Percentiles rank a stretch among this genome's conserved stretches.
These are phyloP conservation scores for Nannoperca australis DNA, from an alignment of 2,797 vertebrate species.

Conservation along the genomic window DNA sequence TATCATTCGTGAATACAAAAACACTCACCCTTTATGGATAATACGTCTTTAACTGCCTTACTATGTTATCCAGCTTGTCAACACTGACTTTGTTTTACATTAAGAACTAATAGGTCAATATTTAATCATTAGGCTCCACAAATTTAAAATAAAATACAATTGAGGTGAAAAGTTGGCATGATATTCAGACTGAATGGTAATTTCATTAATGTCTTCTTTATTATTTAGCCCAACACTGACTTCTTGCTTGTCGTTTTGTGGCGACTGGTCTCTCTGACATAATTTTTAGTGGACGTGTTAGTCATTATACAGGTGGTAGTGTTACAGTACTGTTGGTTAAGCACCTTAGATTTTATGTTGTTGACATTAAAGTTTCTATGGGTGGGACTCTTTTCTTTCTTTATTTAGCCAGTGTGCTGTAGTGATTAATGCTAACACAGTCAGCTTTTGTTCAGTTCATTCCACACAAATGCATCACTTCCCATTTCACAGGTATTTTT, in stretches of 20 bases:
- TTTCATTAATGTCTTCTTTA: neutral
- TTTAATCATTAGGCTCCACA: neutral
- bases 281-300: neutral
- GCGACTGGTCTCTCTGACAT: neutral
- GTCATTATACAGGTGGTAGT: neutral
- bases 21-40: neutral
- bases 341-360: neutral
- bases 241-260: neutral
- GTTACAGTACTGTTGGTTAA: too few species aligned
- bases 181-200: neutral
- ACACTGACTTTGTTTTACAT: neutral
- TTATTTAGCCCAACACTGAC: neutral
- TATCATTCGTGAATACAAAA: conserved; percentile 7
- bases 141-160: neutral
- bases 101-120: neutral
- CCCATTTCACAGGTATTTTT: neutral
- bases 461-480: neutral
- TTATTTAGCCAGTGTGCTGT: neutral
- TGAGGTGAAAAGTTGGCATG: too few species aligned
- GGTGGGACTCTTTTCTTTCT: neutral
- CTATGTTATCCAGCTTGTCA: neutral
- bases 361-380: neutral
- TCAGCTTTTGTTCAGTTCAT: too few species aligned
- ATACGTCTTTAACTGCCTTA: neutral
- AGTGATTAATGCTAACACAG: neutral